phyloP scores from a whole-genome alignment of 1,140 invertebrate species.

The Idris sp. region DNA sequence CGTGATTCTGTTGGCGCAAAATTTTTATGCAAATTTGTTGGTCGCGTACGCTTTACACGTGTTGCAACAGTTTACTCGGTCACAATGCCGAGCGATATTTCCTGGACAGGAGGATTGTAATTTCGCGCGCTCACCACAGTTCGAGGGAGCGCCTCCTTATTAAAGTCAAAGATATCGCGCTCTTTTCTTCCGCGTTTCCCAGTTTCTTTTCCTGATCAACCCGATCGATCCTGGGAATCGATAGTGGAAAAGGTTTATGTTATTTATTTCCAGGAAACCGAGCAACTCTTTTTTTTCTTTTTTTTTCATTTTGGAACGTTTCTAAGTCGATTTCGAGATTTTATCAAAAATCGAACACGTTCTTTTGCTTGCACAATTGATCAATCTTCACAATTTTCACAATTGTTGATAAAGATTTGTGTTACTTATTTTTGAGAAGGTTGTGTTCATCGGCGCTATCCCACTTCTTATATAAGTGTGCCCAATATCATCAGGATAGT shows the following conservation, averaged over 20 bases:
- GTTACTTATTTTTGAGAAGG: too few relatives aligned
- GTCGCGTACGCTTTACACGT: conserved; percentile 24
- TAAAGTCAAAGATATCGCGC: conserved; percentile 25
- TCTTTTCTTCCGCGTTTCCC: conserved; percentile 45
- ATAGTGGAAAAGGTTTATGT: conserved; percentile 23
- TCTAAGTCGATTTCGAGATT: conserved; percentile 1
- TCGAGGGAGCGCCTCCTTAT: conserved; percentile 43
- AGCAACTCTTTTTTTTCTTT: conserved; percentile 2
- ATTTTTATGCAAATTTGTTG: conserved; percentile 56
- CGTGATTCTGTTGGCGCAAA: conserved; percentile 10
- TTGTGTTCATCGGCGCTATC: too few relatives aligned
- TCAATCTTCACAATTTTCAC: conserved; percentile 1
- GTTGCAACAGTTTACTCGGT: conserved; percentile 55
- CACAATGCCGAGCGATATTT: conserved; percentile 57
- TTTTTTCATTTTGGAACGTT: conserved; percentile 1
- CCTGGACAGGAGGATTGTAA: conserved; percentile 39
- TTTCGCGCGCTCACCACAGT: conserved; percentile 36
- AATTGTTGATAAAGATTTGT: background rate
- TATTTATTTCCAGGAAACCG: conserved; percentile 44
- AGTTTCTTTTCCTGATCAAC: conserved; percentile 39
- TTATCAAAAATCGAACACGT: conserved; percentile 9
- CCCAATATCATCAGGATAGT: too few relatives aligned
- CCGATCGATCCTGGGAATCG: conserved; percentile 26
- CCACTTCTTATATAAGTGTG: too few relatives aligned
- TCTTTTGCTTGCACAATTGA: background rate